These are phyloP conservation scores for Caerostris darwini DNA, from an alignment of 1,140 invertebrate species.

Conservation along the genomic window DNA sequence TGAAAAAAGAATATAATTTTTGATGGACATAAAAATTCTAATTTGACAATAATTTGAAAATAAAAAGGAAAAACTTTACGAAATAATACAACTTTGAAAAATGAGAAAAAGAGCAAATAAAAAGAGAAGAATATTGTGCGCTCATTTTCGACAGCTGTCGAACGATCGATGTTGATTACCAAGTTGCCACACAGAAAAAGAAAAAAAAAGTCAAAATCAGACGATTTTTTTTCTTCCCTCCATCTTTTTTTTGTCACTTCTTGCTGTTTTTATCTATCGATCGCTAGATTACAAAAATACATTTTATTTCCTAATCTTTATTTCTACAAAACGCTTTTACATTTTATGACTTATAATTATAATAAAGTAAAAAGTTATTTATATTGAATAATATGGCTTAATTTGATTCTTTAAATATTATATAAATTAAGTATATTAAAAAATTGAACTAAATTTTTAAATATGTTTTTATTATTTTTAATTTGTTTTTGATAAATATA, in stretches of 20 bases:
- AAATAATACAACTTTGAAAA: not conserved
- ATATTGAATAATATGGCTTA: not conserved
- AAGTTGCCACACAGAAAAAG: slow-evolving; percentile 26
- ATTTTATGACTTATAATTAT: not conserved
- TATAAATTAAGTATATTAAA: too few species aligned
- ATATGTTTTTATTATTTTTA: too few species aligned
- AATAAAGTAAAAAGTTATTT: not conserved
- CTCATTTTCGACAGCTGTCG: slow-evolving; percentile 28
- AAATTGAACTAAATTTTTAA: too few species aligned
- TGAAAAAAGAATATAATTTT: not conserved
- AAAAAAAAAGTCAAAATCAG: not conserved
- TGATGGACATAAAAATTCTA: not conserved
- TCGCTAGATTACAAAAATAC: not conserved
- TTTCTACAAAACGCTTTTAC: not conserved
- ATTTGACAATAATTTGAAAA: not conserved
- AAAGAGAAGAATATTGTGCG: not conserved
- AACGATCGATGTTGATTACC: slow-evolving; percentile 44
- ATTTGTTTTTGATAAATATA: too few species aligned
- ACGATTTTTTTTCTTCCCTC: not conserved
- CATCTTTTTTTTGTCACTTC: not conserved
- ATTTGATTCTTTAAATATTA: too few species aligned
- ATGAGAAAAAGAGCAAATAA: not conserved
- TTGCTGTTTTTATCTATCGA: not conserved
- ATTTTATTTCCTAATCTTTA: not conserved
- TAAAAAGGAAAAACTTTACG: not conserved